Conservation (phyloP, 2,113 vertebrate genomes). For the Spermophilus dauricus region DNA sequence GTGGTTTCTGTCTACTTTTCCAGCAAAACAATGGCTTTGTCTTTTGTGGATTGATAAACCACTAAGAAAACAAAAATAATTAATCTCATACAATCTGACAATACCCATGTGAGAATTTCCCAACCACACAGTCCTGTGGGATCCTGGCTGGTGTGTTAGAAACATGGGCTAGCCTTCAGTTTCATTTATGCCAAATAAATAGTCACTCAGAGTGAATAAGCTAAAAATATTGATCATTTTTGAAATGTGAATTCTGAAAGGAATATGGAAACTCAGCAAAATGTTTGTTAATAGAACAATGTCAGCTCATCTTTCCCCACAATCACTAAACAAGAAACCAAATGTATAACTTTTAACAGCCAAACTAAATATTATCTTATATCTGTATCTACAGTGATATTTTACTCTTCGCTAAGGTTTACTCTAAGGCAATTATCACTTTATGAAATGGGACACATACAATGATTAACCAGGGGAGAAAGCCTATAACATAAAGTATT, state of each 20-base stretch:
- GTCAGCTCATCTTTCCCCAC: not conserved
- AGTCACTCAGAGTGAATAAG: constrained; percentile 22
- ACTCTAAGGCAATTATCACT: constrained; percentile 46
- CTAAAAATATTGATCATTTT: not conserved
- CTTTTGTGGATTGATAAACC: constrained; percentile 30
- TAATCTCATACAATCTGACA: not conserved
- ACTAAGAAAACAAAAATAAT: constrained; percentile 49
- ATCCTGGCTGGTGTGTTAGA: not conserved
- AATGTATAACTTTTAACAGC: constrained; percentile 18
- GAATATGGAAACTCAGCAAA: constrained; percentile 6
- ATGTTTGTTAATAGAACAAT: constrained; percentile 36
- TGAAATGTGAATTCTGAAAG: constrained; percentile 51
- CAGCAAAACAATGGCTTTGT: not conserved
- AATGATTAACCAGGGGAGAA: constrained; percentile 31
- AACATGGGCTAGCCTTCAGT: not conserved
- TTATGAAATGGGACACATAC: constrained; percentile 1
- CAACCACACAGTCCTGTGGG: not conserved
- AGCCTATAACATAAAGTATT: constrained; percentile 24
- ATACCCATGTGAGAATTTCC: not conserved
- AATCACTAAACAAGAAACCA: constrained; percentile 10
- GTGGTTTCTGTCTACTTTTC: constrained; percentile 4
- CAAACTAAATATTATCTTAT: constrained; percentile 47
- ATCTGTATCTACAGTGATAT: not conserved
- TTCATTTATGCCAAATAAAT: constrained; percentile 57
- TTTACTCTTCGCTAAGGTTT: constrained; percentile 33